Evolutionary conservation across 2,797 vertebrate species (phyloP).

Genomic region (Pelobates cultripes): DNA sequence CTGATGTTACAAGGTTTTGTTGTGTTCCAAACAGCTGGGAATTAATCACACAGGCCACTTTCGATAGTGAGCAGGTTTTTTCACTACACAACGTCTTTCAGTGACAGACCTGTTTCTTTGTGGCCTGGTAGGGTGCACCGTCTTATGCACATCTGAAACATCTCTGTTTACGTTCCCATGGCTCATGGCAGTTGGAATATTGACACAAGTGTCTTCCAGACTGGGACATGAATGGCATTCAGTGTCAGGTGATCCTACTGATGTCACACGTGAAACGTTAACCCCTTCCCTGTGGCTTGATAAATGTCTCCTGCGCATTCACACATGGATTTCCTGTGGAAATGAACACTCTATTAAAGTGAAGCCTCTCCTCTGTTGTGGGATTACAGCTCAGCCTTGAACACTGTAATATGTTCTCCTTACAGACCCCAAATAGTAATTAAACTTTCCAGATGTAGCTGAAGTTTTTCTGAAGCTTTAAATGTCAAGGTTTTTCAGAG

Average conservation of each 20-base stretch:
- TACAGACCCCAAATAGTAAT: neutral
- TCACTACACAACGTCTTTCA: too few relatives aligned
- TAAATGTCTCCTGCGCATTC: neutral
- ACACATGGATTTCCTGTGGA: neutral
- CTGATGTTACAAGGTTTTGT: neutral
- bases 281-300: neutral
- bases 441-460: neutral
- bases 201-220: constrained; percentile 62
- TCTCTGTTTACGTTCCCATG: constrained; percentile 64
- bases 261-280: neutral
- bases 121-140: constrained; percentile 23
- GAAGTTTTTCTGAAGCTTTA: neutral
- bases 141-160: constrained; percentile 5
- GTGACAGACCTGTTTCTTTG: constrained; percentile 9
- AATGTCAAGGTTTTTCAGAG: constrained; percentile 1
- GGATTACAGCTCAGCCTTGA: neutral
- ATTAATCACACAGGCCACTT: neutral
- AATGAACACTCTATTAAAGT: neutral
- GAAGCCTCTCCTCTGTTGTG: neutral
- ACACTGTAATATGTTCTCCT: neutral
- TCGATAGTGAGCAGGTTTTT: neutral
- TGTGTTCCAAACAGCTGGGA: constrained; percentile 2
- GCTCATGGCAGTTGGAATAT: constrained; percentile 49
- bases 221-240: constrained; percentile 23
- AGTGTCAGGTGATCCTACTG: constrained; percentile 27